Evolutionary conservation across 2,888 invertebrate genomes (phyloP), one percentile per base, ranked within the genome.

Genomic region (Galeruca laticollis): DNA sequence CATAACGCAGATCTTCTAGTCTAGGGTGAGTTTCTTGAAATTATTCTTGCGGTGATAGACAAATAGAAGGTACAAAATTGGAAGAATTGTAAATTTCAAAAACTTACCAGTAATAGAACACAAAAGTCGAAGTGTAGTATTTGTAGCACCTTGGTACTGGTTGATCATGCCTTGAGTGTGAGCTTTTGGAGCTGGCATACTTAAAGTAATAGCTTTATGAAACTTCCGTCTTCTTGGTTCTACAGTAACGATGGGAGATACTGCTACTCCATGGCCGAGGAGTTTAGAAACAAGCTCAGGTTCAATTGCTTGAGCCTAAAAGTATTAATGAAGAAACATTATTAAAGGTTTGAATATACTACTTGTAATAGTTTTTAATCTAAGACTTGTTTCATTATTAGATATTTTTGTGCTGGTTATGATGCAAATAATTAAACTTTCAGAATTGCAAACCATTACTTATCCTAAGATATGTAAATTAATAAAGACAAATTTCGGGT

Each of bases 191-290:
- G 97, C 90, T 9, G 99, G 99, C 84, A 98, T 96, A 68, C 97
- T 98, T 78, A 99, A 89, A 73, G 98, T 98, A 83, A 99, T 99
- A 43, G 97, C 95, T 85, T 98, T 97, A 86, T 99, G 99, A 90
- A 99, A 99, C 88, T 99, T 99, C 76, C 99, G 89, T 60, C 99
- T 89, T 60, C 99, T 88, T 13, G 99, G 99, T 87, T 99, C 99
- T 69, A 99, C 97, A 0, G 99, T 99, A 71, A 99, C 95, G 72
- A 99, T 97, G 40, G 99, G 98, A 68, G 98, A 97, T 31, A 98
- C 98, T 15, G 97, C 97, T 35, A 97, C 98, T 76, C 97, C 94
- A 82, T 99, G 97, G 71, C 99, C 99, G 76, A 98, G 90, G 75
- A 96, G 87, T 83, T 97, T 96, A 13, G 93, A 91, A 60, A 94